Conservation (phyloP, 2,113 vertebrate genomes). For the Pantherophis guttatus region DNA sequence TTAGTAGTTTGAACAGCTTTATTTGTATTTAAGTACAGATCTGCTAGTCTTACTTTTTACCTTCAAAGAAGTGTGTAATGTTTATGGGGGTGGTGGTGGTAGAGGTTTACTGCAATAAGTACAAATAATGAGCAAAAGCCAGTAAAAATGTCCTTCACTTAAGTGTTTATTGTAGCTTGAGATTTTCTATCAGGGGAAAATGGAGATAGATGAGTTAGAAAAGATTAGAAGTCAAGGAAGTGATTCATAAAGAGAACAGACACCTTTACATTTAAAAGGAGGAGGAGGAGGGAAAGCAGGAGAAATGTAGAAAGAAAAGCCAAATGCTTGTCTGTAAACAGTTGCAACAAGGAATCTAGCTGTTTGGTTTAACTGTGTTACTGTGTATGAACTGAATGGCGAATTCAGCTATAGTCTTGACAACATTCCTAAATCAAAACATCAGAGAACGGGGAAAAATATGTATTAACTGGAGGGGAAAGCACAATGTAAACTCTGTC, state of each 20-base stretch:
- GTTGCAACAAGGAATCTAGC: neutral
- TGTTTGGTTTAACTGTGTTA: neutral
- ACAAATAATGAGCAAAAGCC: neutral
- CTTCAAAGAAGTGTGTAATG: neutral
- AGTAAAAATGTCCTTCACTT: slow-evolving; percentile 24
- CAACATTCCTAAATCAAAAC: neutral
- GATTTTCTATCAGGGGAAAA: slow-evolving; percentile 9
- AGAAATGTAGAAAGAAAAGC: neutral
- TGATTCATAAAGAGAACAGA: neutral
- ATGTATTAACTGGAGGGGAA: neutral
- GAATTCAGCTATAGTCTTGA: neutral
- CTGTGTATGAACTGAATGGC: neutral
- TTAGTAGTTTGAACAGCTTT: neutral
- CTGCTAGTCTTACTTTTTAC: neutral
- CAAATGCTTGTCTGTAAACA: neutral
- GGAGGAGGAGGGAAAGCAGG: too few species aligned
- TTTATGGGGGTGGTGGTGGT: too few species aligned
- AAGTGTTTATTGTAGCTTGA: slow-evolving; percentile 11
- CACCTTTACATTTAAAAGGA: neutral
- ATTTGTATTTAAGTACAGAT: neutral
- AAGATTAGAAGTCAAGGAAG: neutral
- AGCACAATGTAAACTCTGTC: neutral
- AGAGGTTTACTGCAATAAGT: neutral
- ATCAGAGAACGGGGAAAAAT: neutral
- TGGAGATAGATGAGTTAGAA: slow-evolving; percentile 9